phyloP scores from a whole-genome alignment of 2,797 vertebrate species.

The Allobates femoralis region DNA sequence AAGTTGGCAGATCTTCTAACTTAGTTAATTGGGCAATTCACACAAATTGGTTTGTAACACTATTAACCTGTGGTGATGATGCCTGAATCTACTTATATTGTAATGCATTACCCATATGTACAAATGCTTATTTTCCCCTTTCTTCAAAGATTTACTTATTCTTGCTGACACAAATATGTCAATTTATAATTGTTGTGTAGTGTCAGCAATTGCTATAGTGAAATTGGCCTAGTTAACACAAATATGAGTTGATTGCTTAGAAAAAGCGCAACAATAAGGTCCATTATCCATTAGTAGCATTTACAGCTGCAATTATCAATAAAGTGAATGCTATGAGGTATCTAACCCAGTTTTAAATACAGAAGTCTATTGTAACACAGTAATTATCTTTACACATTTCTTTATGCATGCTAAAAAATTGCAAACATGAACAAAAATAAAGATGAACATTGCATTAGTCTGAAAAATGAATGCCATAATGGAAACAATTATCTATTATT shows the following conservation, averaged over 20 bases:
- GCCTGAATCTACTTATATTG: not conserved
- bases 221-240: conserved; percentile 30
- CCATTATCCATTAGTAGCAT: conserved; percentile 29
- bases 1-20: too few species aligned
- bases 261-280: conserved; percentile 40
- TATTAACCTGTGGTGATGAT: too few species aligned
- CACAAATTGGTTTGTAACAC: not conserved
- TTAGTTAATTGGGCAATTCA: not conserved
- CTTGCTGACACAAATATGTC: conserved; percentile 55
- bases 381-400: not conserved
- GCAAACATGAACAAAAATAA: not conserved
- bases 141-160: conserved; percentile 38
- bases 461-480: not conserved
- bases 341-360: conserved; percentile 9
- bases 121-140: not conserved
- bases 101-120: not conserved
- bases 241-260: conserved; percentile 46
- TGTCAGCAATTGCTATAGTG: conserved; percentile 40
- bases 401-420: not conserved
- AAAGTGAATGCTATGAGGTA: conserved; percentile 7
- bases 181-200: conserved; percentile 44
- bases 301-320: conserved; percentile 56
- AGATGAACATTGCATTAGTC: not conserved
- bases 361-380: conserved; percentile 2
- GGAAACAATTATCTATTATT: not conserved